Evolutionary conservation across 1,140 invertebrate species (phyloP), one percentile per base, ranked within the genome.

Genomic region (Drosophila nikananu): DNA sequence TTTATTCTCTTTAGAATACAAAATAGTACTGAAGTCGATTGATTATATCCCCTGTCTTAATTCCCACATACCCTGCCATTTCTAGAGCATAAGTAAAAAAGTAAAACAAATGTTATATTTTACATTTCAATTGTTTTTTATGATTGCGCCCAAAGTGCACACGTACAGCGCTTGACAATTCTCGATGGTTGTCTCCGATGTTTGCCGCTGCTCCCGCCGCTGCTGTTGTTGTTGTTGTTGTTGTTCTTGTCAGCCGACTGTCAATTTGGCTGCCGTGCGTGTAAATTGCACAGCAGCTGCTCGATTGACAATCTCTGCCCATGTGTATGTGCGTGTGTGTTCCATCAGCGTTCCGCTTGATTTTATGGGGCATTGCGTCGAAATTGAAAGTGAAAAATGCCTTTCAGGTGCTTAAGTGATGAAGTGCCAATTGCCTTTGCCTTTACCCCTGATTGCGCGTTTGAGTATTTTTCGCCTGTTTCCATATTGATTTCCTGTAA

Each of bases 81-180:
- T 1, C 1, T 13, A 60, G 67, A 0, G 80, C 62, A 77, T 48
- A 64, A 19, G 15, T 12, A 32, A 61, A 37, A 70, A 60, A 64
- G 15, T 9, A 60, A 77, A 84, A 81, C 78, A 80, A 82, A 86
- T 91, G 68, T 91, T 86, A 90, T 90, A 90, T 90, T 90, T 90
- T 90, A 90, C 86, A 90, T 90, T 90, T 90, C 86, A 90, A 90
- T 90, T 90, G 86, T 90, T 90, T 90, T 90, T 90, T 90, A 90
- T 90, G 86, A 90, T 89, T 89, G 78, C 86, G 75, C 66, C 75
- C 84, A 87, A 87, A 87, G 81, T 89, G 84, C 83, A 86, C 84
- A 87, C 84, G 84, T 87, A 71, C 77, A 37, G 19, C 51, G 46
- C 60, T 63, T 74, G 77, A 64, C 77, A 71, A 57, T 78, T 61